Evolutionary conservation across 2,888 invertebrate species (phyloP).

Genomic region (Rosalia funebris): DNA sequence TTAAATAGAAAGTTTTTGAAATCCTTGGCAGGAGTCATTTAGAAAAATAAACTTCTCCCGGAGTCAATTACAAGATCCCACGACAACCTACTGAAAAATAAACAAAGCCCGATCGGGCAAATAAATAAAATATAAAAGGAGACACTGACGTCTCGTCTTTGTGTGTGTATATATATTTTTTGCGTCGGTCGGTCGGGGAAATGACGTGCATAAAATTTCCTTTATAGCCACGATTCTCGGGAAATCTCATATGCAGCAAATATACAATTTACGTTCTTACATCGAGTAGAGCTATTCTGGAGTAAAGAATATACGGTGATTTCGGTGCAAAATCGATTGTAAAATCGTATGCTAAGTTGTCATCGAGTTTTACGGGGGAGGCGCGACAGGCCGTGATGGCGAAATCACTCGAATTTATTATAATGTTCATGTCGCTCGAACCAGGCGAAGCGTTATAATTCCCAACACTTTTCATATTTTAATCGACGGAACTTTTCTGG

Average conservation of each 20-base stretch:
- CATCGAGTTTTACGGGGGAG: background rate
- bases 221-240: conserved; percentile 34
- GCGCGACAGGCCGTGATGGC: background rate
- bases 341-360: conserved; percentile 29
- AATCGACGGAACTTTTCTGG: background rate
- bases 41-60: background rate
- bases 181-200: conserved; percentile 26
- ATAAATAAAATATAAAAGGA: conserved; percentile 25
- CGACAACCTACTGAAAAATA: background rate
- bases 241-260: conserved; percentile 41
- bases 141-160: background rate
- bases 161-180: conserved; percentile 9
- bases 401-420: background rate
- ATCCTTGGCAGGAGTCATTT: background rate
- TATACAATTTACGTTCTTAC: conserved; percentile 38
- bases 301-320: conserved; percentile 32
- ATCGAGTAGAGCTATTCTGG: conserved; percentile 23
- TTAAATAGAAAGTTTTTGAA: background rate
- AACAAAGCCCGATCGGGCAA: background rate
- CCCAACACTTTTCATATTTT: background rate
- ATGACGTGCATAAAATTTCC: conserved; percentile 38
- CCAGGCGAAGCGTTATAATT: background rate
- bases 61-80: background rate
- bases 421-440: background rate
- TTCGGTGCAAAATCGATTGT: conserved; percentile 34